Evolutionary conservation across 1,140 invertebrate species (phyloP), one percentile per base, ranked within the genome.

Genomic region (Drosophila yakuba): DNA sequence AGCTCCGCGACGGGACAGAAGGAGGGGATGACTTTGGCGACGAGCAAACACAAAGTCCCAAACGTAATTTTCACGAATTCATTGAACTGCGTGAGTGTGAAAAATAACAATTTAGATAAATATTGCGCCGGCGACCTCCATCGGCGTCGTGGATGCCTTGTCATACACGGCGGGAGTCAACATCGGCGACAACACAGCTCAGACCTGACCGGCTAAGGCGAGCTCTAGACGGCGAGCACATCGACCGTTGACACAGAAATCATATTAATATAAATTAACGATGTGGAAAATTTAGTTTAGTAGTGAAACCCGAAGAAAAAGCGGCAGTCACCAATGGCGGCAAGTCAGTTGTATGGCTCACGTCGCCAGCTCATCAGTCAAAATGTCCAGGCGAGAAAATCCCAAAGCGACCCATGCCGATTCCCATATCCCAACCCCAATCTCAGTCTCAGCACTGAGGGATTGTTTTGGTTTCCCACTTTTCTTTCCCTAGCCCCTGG

Each of bases 241-340:
- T 76, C 80, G 85, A 77, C 73, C 79, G 88, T 88, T 91, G 90
- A 91, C 90, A 91, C 86, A 89, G 85, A 91, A 91, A 91, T 92
- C 88, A 90, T 92, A 92, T 92, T 92, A 92, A 92, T 92, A 92
- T 92, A 92, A 92, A 92, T 92, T 91, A 92, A 92, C 91, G 91
- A 92, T 91, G 91, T 90, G 90, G 91, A 92, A 92, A 92, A 92
- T 91, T 91, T 91, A 92, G 91, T 92, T 92, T 92, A 91, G 90
- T 91, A 90, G 90, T 91, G 90, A 91, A 86, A 91, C 25, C 62
- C 47, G 55, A 59, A 61, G 80, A 44, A 57, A 17, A 50, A 45
- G 35, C 25, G 43, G 14, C 50, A 28, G 52, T 64, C 63, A 77
- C 35, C 35, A 54, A 25, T 32, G 48, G 45, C 36, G 48, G 45